A percentile compares a stretch with the other conserved stretches of the same genome.
Conservation (phyloP, 2,888 invertebrate genomes). For the Cephonodes hylas region DNA sequence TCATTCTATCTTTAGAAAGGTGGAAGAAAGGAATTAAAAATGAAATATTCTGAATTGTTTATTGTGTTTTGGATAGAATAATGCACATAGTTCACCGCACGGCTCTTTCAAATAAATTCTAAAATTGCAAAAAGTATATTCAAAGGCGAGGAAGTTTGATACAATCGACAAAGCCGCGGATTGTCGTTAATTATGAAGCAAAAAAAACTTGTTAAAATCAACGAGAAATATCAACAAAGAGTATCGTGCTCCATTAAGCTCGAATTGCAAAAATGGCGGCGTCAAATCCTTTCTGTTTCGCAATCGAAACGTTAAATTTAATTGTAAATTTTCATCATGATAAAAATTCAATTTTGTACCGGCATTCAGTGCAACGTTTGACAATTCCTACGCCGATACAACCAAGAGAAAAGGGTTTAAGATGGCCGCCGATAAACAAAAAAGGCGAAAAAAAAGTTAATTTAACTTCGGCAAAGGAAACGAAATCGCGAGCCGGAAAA, state of each 20-base stretch:
- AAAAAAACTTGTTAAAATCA: slow-evolving; percentile 13
- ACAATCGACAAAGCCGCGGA: background rate
- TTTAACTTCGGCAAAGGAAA: slow-evolving; percentile 74
- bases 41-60: no score
- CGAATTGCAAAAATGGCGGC: slow-evolving; percentile 6
- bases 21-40: no score
- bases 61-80: no score
- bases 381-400: slow-evolving; percentile 67
- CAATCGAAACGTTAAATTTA: slow-evolving; percentile 50
- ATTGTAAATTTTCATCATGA: slow-evolving; percentile 66
- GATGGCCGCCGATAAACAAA: slow-evolving; percentile 75
- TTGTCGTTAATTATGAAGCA: background rate
- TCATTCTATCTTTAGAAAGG: no score
- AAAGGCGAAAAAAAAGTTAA: slow-evolving; percentile 68
- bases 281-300: slow-evolving; percentile 33
- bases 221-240: slow-evolving; percentile 28
- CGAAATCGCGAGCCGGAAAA: slow-evolving; percentile 56
- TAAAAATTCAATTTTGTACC: slow-evolving; percentile 77
- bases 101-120: no score
- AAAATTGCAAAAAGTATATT: no score
- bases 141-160: background rate
- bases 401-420: slow-evolving; percentile 63
- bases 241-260: slow-evolving; percentile 16
- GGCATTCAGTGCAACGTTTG: slow-evolving; percentile 62
- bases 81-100: no score